Conservation (phyloP, 2,888 invertebrate genomes). For the Sinohyriopsis cumingii region DNA sequence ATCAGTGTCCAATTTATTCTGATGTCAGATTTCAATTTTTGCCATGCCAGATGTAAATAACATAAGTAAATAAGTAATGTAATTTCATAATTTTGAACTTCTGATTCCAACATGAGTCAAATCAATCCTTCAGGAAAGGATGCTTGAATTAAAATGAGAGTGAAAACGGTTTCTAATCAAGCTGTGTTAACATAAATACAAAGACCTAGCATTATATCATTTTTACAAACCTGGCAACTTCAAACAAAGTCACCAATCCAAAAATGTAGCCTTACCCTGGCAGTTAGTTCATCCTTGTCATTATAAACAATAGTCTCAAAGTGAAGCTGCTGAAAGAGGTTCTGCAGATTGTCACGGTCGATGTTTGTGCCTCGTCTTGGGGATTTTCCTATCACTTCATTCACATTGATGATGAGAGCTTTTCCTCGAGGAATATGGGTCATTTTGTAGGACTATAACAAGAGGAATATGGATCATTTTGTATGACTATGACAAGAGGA, state of each 20-base stretch:
- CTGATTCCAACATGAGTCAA: too few species aligned
- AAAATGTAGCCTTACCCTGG: constrained; percentile 42
- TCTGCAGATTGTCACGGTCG: constrained; percentile 59
- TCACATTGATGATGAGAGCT: constrained; percentile 64
- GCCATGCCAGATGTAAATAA: too few species aligned
- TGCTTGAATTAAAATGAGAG: too few species aligned
- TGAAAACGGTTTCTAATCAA: too few species aligned
- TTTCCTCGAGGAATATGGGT: constrained; percentile 58
- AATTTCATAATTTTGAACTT: too few species aligned
- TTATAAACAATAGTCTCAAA: constrained; percentile 59
- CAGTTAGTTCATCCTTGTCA: constrained; percentile 59
- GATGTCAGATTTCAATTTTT: too few species aligned
- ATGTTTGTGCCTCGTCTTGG: constrained; percentile 60
- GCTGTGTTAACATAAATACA: too few species aligned
- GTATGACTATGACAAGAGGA: not conserved
- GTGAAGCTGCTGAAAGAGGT: constrained; percentile 58
- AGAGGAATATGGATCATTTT: constrained; percentile 1
- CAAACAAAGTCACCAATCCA: not conserved
- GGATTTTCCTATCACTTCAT: constrained; percentile 56
- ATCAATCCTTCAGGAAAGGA: too few species aligned
- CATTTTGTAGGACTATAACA: constrained; percentile 62
- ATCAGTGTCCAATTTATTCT: too few species aligned
- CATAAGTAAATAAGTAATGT: too few species aligned
- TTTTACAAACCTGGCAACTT: too few species aligned
- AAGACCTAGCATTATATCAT: too few species aligned